phyloP scores from a whole-genome alignment of 2,888 invertebrate species.

The Pimpla rufipes region DNA sequence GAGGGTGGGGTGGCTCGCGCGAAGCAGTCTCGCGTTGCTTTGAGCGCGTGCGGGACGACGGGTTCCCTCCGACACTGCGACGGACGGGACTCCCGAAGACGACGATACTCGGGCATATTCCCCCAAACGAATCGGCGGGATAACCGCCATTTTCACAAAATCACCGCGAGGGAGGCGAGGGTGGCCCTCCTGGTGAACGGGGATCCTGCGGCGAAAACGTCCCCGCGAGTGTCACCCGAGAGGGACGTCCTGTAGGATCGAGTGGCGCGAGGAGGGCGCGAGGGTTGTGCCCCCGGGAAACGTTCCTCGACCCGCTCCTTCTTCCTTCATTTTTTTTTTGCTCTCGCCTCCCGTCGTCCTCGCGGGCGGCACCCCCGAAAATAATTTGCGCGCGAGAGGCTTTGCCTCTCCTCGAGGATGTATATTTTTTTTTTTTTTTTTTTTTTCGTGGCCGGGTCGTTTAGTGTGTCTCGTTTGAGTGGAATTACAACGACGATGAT shows the following conservation, averaged over 20 bases:
- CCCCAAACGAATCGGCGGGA: constrained; percentile 59
- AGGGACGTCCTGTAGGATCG: constrained; percentile 32
- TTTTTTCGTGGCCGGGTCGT: constrained; percentile 55
- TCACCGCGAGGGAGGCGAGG: constrained; percentile 40
- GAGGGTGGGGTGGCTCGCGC: constrained; percentile 23
- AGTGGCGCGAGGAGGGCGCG: constrained; percentile 21
- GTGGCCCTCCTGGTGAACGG: constrained; percentile 35
- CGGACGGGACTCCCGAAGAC: constrained; percentile 34
- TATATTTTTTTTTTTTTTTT: constrained; percentile 4
- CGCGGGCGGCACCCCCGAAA: constrained; percentile 50
- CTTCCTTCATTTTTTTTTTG: constrained; percentile 25
- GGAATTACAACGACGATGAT: constrained; percentile 50
- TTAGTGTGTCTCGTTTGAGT: constrained; percentile 40
- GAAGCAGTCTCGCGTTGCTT: constrained; percentile 13
- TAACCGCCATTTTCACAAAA: constrained; percentile 67
- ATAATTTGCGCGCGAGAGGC: constrained; percentile 56
- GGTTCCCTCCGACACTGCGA: constrained; percentile 18
- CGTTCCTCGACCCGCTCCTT: constrained; percentile 53
- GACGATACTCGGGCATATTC: constrained; percentile 17
- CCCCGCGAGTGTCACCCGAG: background rate
- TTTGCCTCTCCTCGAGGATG: constrained; percentile 43
- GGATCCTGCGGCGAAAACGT: constrained; percentile 33
- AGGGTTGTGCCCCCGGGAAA: constrained; percentile 51
- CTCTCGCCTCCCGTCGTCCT: constrained; percentile 15
- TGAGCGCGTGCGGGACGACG: constrained; percentile 17